Percentiles rank a stretch among this genome's conserved stretches.
These are phyloP conservation scores for Pseudoatta argentina DNA, from an alignment of 1,140 invertebrate genomes.

Conservation along the genomic window DNA sequence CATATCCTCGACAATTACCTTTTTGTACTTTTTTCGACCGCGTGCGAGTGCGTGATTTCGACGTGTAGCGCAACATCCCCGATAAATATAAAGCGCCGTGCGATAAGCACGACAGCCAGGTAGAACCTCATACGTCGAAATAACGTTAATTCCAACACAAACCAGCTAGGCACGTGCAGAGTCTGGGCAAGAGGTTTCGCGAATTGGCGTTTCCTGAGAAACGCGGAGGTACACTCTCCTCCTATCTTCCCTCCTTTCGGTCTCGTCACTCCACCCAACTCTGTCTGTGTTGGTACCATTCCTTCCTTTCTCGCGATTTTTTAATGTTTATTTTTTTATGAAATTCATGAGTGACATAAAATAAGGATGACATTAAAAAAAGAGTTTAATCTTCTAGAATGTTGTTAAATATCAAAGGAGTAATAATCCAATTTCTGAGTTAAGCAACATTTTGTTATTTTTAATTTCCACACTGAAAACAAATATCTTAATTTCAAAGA, in stretches of 20 bases:
- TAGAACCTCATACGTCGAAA: slow-evolving; percentile 40
- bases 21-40: slow-evolving; percentile 11
- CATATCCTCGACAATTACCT: background rate
- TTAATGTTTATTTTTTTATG: background rate
- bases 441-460: too few relatives aligned
- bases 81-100: slow-evolving; percentile 34
- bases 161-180: slow-evolving; percentile 58
- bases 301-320: background rate
- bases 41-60: slow-evolving; percentile 25
- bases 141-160: slow-evolving; percentile 69
- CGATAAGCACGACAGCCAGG: slow-evolving; percentile 37
- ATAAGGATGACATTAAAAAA: background rate
- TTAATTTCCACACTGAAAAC: too few relatives aligned
- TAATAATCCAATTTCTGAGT: too few relatives aligned
- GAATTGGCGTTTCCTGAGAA: slow-evolving; percentile 35
- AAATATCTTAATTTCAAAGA: too few relatives aligned
- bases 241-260: background rate
- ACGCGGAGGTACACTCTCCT: slow-evolving; percentile 25
- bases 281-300: background rate
- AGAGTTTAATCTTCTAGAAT: background rate
- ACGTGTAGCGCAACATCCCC: slow-evolving; percentile 35
- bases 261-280: background rate
- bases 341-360: background rate
- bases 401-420: too few relatives aligned
- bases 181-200: background rate